Base-by-base conservation (phyloP, 2,888 invertebrate species). In the Andrena hattorfiana region DNA sequence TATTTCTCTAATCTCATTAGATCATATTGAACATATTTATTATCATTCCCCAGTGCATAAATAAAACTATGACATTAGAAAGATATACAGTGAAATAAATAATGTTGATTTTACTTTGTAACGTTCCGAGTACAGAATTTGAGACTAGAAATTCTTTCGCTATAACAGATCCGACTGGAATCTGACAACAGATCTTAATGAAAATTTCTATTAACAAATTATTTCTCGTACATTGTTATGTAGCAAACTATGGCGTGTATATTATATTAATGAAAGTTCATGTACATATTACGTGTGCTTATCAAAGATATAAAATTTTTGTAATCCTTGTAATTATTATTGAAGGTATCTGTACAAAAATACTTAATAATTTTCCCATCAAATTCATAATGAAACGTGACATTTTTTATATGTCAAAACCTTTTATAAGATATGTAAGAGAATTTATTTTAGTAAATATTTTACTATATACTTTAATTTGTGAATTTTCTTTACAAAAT, bases 391-490 rank as follows among this genome's bases (percentile, higher is more conserved):
- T 10, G 51, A 54, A 59, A 60, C 35, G 51, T 35, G 28, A 64
- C 2, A 75, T 51, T 42, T 42, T 66, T 42, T 30, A 63, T n/a
- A 64, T 28, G 16, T n/a, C 16, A 66, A 76, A 59, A 56, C 30
- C 10, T 23, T 32, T 8, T 6, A 64, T 23, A 63, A 54, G 63
- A 68, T 63, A 60, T 42, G 10, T 23, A 32, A 67, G n/a, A 77
- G 16, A 30, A 51, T 49, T 60, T 30, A 42, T 77, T 67, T 8
- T 62, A 5, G 26, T 13, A n/a, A 28, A 62, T 30, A 62, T 56
- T 32, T 72, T 49, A 72, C 67, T 56, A 28, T 35, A 20, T 48
- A 77, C 32, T 67, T 72, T 68, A 77, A 48, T 56, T 26, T 20
- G 66, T 73, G 63, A 68, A 60, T 20, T 75, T 60, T 68, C 16